Conservation (phyloP, 2,113 vertebrate genomes). For the Passer montanus region DNA sequence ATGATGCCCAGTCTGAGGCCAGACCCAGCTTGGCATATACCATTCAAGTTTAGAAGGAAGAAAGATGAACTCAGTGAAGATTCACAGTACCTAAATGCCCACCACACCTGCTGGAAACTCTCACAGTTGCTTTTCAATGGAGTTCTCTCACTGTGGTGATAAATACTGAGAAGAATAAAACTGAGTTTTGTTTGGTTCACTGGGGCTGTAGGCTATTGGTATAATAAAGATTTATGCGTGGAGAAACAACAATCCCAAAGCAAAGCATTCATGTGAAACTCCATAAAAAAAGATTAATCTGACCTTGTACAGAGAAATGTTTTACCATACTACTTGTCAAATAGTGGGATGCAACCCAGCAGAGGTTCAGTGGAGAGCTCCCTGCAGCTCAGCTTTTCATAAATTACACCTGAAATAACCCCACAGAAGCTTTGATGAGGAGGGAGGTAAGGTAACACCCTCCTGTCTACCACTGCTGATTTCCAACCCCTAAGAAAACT, state of each 20-base stretch:
- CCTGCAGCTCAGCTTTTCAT: not conserved
- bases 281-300: slow-evolving; percentile 43
- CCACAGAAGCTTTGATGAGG: not conserved
- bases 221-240: slow-evolving; percentile 61
- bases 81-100: not conserved
- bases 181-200: slow-evolving; percentile 28
- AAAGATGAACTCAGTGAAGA: not conserved
- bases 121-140: not conserved
- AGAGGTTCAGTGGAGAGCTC: not conserved
- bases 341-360: not conserved
- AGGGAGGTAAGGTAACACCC: not conserved
- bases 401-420: not conserved
- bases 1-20: not conserved
- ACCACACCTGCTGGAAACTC: not conserved
- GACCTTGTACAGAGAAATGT: not conserved
- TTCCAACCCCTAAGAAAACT: not conserved
- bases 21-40: not conserved
- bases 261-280: slow-evolving; percentile 44
- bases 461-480: not conserved
- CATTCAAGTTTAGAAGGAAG: not conserved
- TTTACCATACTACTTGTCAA: slow-evolving; percentile 11
- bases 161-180: slow-evolving; percentile 43
- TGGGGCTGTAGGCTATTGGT: slow-evolving; percentile 21
- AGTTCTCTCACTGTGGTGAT: not conserved
- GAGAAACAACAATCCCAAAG: slow-evolving; percentile 44